Evolutionary conservation across 2,888 invertebrate species (phyloP), one percentile per base, ranked within the genome.

Genomic region (Agrilus mali): DNA sequence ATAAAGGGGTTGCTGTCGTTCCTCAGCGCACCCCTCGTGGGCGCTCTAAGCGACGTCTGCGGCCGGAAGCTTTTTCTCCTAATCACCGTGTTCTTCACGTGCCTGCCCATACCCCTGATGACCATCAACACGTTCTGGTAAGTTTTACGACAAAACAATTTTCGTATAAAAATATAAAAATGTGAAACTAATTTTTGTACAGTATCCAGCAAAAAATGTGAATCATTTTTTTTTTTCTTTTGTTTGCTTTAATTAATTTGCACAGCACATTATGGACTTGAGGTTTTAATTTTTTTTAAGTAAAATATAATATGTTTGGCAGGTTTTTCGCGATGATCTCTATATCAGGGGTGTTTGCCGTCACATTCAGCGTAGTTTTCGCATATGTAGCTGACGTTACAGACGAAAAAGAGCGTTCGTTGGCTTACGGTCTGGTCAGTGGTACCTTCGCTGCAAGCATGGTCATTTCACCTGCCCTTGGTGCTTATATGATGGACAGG

Each of bases 311-410:
- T 17, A 17, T 27, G 4, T 27, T 27, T 27, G 27, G 10, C 27
- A 27, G 27, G 27, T 98, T 97, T 70, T 98, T 98, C 71, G 94
- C 96, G 46, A 89, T 97, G 86, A 92, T 97, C 71, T 94, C 94
- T 64, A 90, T 98, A 66, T 95, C 94, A 56, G 98, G 98, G 48
- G 86, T 97, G 54, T 98, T 98, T 71, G 93, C 97, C 43, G 98
- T 98, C 51, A 98, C 98, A 39, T 98, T 98, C 72, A 95, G 95
- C 56, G 96, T 98, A 44, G 96, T 98, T 44, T 95, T 98, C 72
- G 98, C 98, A 40, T 99, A 98, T 71, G 98, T 98, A 51, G 97
- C 98, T 34, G 98, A 98, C 71, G 94, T 99, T 42, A 99, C 98
- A 27, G 92, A 94, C 55, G 93, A 96, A 60, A 87, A 86, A 60